Base-by-base conservation (phyloP, 2,113 vertebrate species). In the pig (Sus scrofa) region DNA sequence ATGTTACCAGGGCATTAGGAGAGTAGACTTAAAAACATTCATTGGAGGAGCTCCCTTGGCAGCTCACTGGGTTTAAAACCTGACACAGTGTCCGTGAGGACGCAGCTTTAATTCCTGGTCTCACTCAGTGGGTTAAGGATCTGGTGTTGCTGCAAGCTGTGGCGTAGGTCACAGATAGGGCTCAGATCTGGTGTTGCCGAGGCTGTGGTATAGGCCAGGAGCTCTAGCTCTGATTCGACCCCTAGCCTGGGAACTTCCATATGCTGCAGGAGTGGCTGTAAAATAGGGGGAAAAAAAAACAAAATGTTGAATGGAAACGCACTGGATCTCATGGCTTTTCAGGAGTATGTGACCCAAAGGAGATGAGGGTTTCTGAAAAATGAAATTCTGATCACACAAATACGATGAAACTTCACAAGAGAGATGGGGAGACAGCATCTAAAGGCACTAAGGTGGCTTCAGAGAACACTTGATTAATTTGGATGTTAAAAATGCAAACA, bases 401-500 rank as follows among this genome's bases (percentile, higher is more conserved):
- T 44, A 79, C 7, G 19, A 37, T 94, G 30, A 93, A 58, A 95
- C 22, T 86, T 84, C 52, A 60, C 24, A 37, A 62, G 30, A 62
- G 13, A 63, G 81, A 60, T 19, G 6, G 19, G 32, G 75, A 85
- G 88, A 50, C 1, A 15, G 37, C 74, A 54, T 24, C 50, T 86
- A 34, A 89, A 54, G 6, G 34, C 88, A 60, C 32, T 65, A 16
- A 0, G 52, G 22, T 89, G 68, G 56, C n/a, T 90, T 95, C 60
- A 84, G 68, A 75, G 62, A 79, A 85, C 14, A 34, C 27, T 26
- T 81, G 86, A 77, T 95, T 89, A 85, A 93, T 75, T 89, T 89
- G 60, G 12, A 81, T 88, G 79, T 94, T 93, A 68, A 94, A 91
- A 94, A 94, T 58, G 34, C 77, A 71, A 26, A 20, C 65, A 27